Base-by-base conservation (phyloP, 2,797 vertebrate species). In the Halcyon leucocephala region DNA sequence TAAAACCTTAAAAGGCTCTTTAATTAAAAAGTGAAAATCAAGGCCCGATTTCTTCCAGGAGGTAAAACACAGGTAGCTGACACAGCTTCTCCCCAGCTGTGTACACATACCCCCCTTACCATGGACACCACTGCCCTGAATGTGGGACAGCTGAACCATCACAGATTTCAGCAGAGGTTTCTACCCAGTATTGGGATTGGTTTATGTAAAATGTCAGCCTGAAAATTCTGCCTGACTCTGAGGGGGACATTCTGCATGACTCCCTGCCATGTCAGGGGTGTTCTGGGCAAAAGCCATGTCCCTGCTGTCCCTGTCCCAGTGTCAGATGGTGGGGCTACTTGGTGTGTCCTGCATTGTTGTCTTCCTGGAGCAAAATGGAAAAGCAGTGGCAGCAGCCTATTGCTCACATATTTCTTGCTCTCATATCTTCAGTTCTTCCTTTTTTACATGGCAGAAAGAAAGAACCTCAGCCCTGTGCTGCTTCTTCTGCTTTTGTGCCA, bases 51-150 rank as follows among this genome's bases (percentile, higher is more conserved):
- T 28, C 2, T 82, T 64, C 65, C 21, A 33, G 60, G 20, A 67
- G 46, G 29, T 71, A 87, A 70, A 92, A 67, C 44, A 51, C 46
- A 39, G 20, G 39, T 2, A 0, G 25, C 37, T 87, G 42, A 42
- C 31, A 37, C 3, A 65, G 46, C 41, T 84, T 37, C 35, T 69
- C 21, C 42, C 20, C 62, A 79, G 58, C 51, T 61, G 35, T 19
- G 9, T 39, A 19, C 28, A 28, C 0, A 0, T 17, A 62, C 19
- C 51, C 66, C 39, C 13, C 73, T 90, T 20, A 24, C 0, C 0
- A 39, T 8, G n/a, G 51, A 46, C 49, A 31, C 25, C 44, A 10
- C 31, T n/a, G 26, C 42, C 71, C 55, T 60, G 54, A 76, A 51
- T 10, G 26, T 46, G 31, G 54, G 14, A 42, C 46, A 65, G 8